Percentiles rank a stretch among this genome's conserved stretches.
Conservation (phyloP, 2,888 invertebrate species). For the Brenthis hecate region DNA sequence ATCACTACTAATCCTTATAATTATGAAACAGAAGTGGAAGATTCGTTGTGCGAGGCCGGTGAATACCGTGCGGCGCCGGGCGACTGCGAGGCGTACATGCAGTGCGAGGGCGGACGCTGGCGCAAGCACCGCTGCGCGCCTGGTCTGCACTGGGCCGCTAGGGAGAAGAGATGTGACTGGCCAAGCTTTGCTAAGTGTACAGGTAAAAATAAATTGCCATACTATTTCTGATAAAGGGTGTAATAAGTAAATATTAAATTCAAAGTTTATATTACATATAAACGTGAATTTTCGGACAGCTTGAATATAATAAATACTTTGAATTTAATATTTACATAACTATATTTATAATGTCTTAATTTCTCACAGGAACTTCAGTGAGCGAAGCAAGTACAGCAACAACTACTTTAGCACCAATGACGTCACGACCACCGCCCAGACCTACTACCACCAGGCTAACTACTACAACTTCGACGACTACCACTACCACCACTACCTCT, state of each 20-base stretch:
- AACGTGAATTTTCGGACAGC: too few relatives aligned
- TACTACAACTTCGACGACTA: constrained; percentile 51
- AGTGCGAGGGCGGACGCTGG: constrained; percentile 88
- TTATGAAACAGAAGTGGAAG: constrained; percentile 65
- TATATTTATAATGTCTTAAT: background rate
- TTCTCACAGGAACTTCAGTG: constrained; percentile 44
- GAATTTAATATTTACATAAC: too few relatives aligned
- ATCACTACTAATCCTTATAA: too few relatives aligned
- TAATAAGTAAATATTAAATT: too few relatives aligned
- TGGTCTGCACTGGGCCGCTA: constrained; percentile 90
- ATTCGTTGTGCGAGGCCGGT: constrained; percentile 66
- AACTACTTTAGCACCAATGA: constrained; percentile 67
- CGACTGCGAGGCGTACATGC: constrained; percentile 89
- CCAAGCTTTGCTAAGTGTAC: constrained; percentile 87
- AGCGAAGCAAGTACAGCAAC: constrained; percentile 64
- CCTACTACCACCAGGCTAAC: constrained; percentile 51
- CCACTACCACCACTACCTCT: constrained; percentile 53
- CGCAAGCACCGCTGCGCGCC: constrained; percentile 89
- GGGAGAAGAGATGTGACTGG: constrained; percentile 89
- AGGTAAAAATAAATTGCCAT: constrained; percentile 46
- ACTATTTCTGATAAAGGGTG: too few relatives aligned
- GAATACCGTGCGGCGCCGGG: constrained; percentile 83
- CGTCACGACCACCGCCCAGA: constrained; percentile 66
- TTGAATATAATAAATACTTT: too few relatives aligned
- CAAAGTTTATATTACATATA: too few relatives aligned